Conservation (phyloP, 2,113 vertebrate genomes). For the Pseudolaguvia tuberculata region DNA sequence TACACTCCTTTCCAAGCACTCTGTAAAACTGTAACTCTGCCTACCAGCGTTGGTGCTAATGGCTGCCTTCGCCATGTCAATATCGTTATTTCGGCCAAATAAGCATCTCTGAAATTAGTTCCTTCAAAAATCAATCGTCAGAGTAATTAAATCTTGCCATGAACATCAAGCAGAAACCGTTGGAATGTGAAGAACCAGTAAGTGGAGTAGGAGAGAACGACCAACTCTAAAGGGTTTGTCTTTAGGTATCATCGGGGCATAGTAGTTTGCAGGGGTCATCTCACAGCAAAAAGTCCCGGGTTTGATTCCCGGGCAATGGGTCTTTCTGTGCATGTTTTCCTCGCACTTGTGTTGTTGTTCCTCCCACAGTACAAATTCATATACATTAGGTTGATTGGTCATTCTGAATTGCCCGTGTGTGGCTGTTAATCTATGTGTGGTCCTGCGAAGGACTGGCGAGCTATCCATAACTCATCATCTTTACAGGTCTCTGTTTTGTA, state of each 20-base stretch:
- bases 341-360: too few relatives aligned
- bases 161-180: background rate
- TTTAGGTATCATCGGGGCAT: too few relatives aligned
- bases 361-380: background rate
- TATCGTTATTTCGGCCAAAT: constrained; percentile 9
- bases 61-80: background rate
- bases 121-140: background rate
- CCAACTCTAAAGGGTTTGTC: background rate
- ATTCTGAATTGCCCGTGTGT: too few relatives aligned
- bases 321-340: too few relatives aligned
- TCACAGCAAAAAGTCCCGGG: too few relatives aligned
- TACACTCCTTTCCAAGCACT: too few relatives aligned
- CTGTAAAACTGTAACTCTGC: background rate
- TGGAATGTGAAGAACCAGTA: background rate
- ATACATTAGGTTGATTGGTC: too few relatives aligned
- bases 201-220: background rate
- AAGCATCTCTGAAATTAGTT: constrained; percentile 8
- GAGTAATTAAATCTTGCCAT: constrained; percentile 13
- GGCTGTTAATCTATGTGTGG: too few relatives aligned
- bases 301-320: too few relatives aligned
- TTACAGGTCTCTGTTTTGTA: too few relatives aligned
- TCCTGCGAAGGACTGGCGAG: too few relatives aligned
- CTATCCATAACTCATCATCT: too few relatives aligned
- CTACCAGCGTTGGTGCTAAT: background rate
- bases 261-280: background rate